These are phyloP conservation scores for Apaloderma vittatum DNA, from an alignment of 2,113 vertebrate genomes.

Conservation along the genomic window DNA sequence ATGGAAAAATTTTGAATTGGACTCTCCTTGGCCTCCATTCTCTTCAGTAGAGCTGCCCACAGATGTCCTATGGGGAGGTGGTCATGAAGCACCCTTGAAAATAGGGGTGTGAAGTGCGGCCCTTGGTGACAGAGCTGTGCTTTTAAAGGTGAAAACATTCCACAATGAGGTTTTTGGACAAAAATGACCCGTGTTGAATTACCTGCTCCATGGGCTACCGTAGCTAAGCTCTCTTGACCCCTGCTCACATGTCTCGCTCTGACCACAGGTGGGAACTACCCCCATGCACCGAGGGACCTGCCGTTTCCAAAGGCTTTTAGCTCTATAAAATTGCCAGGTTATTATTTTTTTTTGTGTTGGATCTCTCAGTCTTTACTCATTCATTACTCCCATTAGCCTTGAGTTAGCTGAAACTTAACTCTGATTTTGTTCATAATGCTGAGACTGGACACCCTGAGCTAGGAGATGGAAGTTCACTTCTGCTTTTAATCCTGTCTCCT, in stretches of 20 bases:
- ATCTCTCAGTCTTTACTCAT: neutral
- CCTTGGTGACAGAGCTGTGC: neutral
- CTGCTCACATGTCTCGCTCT: fast-evolving
- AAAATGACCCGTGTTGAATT: neutral
- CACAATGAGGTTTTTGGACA: neutral
- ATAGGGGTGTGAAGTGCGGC: neutral
- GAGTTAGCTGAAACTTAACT: constrained; percentile 22
- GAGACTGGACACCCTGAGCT: constrained; percentile 61
- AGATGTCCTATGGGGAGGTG: neutral
- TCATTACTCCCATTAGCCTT: neutral
- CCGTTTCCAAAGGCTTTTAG: neutral
- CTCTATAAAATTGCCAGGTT: neutral
- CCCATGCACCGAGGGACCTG: fast-evolving
- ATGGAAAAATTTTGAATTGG: neutral
- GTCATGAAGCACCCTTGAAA: neutral
- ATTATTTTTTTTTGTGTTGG: neutral
- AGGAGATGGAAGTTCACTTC: constrained; percentile 60
- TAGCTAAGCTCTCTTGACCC: neutral
- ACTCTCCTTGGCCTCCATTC: neutral
- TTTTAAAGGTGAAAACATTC: fast-evolving
- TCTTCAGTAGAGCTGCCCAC: neutral
- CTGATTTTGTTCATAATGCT: constrained; percentile 43
- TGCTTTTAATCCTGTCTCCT: constrained; percentile 55
- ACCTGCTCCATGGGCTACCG: neutral
- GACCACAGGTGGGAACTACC: fast-evolving